Evolutionary conservation across 1,140 invertebrate genomes (phyloP), one percentile per base, ranked within the genome.

Genomic region (Cyphomyrmex costatus): DNA sequence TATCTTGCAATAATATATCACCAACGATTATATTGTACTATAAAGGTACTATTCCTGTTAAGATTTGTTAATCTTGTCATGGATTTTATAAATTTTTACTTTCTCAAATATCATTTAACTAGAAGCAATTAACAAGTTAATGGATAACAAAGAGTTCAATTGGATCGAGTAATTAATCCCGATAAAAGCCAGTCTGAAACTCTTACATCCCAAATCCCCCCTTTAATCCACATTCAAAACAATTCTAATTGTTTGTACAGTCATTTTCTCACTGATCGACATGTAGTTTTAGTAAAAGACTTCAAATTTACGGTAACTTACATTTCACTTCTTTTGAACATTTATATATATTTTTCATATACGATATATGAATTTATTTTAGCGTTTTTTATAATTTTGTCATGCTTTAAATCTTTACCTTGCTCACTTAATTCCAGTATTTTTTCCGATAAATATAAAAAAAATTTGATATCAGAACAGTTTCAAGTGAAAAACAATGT

Each of bases 181-280:
- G n/a, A 2, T 21, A 58, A 58, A 76, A 58, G 71, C n/a, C 30
- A 16, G n/a, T 76, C 27, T 36, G 10, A 58, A 36, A 58, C 30
- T 56, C 30, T 74, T 58, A 76, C 30, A 76, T 60, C 16, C n/a
- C 14, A 76, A 36, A 76, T 76, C n/a, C 6, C n/a, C 6, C 19
- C 49, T 56, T 56, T 74, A 58, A 58, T 63, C n/a, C 33, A 5
- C 71, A 58, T 76, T 24, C 53, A 36, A 27, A 71, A 33, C 66
- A 70, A 27, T 19, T 70, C 66, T 49, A 49, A 70, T 70, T 21
- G n/a, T 19, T 70, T 49, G 12, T 24, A 6, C 21, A 27, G 24
- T 21, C 21, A 49, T 70, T 24, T 49, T 70, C 21, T 24, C 36
- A 7, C 10, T 16, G 2, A 46, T 12, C 6, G 21, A 70, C 21